These are phyloP conservation scores for Poeciliopsis paucimaculata DNA, from an alignment of 2,797 vertebrate species.

Conservation along the genomic window DNA sequence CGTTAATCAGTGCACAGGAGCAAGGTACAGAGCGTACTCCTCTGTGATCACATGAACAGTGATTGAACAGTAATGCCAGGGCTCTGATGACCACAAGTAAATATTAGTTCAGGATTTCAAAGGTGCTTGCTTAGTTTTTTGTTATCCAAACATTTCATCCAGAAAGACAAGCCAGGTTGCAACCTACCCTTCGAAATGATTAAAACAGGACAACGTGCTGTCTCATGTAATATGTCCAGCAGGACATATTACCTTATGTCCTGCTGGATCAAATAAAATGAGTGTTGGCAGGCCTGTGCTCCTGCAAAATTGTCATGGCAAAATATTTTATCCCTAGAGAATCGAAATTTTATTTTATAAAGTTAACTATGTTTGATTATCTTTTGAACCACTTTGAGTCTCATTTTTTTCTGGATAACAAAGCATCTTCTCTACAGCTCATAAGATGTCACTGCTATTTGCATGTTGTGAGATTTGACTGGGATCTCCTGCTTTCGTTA, in stretches of 20 bases:
- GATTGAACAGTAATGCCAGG: conserved; percentile 27
- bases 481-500: neutral
- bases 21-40: conserved; percentile 40
- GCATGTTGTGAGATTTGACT: neutral
- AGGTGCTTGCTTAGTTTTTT: conserved; percentile 41
- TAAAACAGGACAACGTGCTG: neutral
- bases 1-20: conserved; percentile 40
- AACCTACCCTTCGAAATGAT: neutral
- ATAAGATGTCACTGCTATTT: neutral
- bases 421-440: neutral
- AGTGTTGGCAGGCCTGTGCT: neutral
- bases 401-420: neutral
- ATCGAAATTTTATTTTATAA: neutral
- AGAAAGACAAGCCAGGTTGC: neutral
- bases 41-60: conserved; percentile 17
- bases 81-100: conserved; percentile 38
- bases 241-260: neutral
- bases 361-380: neutral
- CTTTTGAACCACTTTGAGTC: neutral
- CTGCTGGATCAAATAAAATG: neutral
- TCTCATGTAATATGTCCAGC: neutral
- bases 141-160: conserved; percentile 7
- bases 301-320: neutral
- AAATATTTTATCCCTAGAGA: neutral
- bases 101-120: conserved; percentile 57